Percentiles rank a stretch among this genome's conserved stretches.
Evolutionary conservation across 30 jellyfish, hydroid and myxozoan species (phyloP).

Genomic region (Chrysaora quinquecirrha): DNA sequence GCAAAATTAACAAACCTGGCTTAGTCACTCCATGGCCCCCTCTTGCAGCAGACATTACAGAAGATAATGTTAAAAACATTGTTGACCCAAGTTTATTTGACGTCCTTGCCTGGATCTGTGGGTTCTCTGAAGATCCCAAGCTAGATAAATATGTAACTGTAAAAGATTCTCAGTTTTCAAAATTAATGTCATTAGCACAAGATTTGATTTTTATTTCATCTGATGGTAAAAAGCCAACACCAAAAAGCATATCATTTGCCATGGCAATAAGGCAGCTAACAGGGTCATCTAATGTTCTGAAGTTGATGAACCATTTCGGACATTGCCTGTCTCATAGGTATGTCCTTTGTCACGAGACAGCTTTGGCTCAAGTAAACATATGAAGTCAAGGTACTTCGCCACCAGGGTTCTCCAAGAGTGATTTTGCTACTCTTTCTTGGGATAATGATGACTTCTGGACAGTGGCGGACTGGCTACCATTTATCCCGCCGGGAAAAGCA

Average conservation of each 20-base stretch:
- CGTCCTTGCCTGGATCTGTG: slow-evolving; percentile 66
- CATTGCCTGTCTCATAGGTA: slow-evolving; percentile 62
- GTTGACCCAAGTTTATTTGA: slow-evolving; percentile 44
- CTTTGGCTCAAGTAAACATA: slow-evolving; percentile 31
- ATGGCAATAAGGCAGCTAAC: slow-evolving; percentile 70
- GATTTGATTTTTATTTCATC: slow-evolving; percentile 58
- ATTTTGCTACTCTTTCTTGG: neutral
- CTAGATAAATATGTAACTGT: slow-evolving; percentile 31
- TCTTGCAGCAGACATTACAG: slow-evolving; percentile 44
- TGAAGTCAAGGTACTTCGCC: slow-evolving; percentile 8
- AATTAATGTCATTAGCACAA: slow-evolving; percentile 62
- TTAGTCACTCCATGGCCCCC: slow-evolving; percentile 65
- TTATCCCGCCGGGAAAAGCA: too few relatives aligned
- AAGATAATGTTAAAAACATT: slow-evolving; percentile 16
- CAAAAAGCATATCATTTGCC: slow-evolving; percentile 57
- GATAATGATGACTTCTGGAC: neutral
- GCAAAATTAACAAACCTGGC: slow-evolving; percentile 8
- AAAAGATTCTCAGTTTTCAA: neutral
- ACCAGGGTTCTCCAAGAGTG: neutral
- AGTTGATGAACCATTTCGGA: slow-evolving; percentile 47
- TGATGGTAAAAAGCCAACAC: slow-evolving; percentile 55
- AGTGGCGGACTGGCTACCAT: too few relatives aligned
- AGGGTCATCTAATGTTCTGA: slow-evolving; percentile 45
- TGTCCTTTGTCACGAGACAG: slow-evolving; percentile 57
- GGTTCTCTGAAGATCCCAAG: slow-evolving; percentile 45